Percentiles rank a stretch among this genome's conserved stretches.
phyloP scores from a whole-genome alignment of 2,113 vertebrate species.

The Rhinoptilus africanus region DNA sequence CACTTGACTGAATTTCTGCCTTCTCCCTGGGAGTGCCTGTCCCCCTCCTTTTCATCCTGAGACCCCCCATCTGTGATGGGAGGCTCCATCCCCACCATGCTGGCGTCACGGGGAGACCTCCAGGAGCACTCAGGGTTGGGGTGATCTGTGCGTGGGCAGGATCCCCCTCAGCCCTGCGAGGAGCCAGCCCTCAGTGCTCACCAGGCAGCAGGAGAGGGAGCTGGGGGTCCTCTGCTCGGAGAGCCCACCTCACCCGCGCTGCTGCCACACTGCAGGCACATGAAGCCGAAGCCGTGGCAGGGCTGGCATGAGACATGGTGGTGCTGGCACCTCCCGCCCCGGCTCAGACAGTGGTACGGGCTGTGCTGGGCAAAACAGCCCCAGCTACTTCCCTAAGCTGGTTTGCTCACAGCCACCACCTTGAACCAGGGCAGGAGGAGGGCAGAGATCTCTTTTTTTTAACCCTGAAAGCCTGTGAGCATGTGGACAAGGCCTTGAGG shows the following conservation, averaged over 20 bases:
- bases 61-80: background rate
- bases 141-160: background rate
- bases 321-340: background rate
- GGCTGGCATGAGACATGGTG: background rate
- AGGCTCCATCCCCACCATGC: background rate
- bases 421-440: fast-evolving
- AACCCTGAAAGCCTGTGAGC: background rate
- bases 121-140: background rate
- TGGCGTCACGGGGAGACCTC: background rate
- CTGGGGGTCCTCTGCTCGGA: background rate
- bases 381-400: background rate
- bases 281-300: background rate
- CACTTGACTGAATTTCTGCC: background rate
- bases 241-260: background rate
- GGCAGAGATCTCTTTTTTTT: background rate
- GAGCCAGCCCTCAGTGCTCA: fast-evolving
- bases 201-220: background rate
- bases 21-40: background rate
- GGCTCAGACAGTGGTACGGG: background rate
- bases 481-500: background rate
- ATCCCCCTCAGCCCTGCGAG: background rate
- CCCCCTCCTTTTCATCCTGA: background rate
- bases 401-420: background rate
- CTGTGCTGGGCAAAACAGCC: background rate
- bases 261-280: background rate